phyloP scores from a whole-genome alignment of 2,888 invertebrate species.

The Omphaloscelis lunosa region DNA sequence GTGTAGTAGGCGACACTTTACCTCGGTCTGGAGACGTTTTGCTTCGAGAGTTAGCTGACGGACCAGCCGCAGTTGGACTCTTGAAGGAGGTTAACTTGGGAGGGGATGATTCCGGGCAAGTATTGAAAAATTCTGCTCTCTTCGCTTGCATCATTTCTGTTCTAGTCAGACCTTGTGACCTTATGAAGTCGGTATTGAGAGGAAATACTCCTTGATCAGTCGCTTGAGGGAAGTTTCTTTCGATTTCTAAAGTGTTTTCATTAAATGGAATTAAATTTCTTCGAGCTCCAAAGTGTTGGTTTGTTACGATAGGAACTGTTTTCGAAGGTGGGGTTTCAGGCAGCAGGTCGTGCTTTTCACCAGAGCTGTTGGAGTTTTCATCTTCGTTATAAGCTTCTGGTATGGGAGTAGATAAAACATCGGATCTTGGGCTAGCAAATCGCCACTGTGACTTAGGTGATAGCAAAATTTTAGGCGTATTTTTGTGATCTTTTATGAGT shows the following conservation, averaged over 20 bases:
- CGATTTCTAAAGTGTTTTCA: constrained; percentile 79
- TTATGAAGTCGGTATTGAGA: constrained; percentile 82
- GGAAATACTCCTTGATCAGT: constrained; percentile 87
- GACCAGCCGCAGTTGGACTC: constrained; percentile 74
- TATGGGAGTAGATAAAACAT: constrained; percentile 96
- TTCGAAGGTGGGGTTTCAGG: constrained; percentile 82
- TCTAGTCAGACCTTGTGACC: constrained; percentile 81
- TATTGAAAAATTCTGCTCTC: constrained; percentile 91
- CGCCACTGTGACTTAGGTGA: constrained; percentile 94
- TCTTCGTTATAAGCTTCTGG: constrained; percentile 96
- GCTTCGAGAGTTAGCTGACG: constrained; percentile 71
- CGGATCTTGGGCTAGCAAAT: constrained; percentile 94
- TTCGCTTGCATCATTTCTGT: constrained; percentile 91
- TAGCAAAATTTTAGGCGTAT: constrained; percentile 92
- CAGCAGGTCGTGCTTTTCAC: constrained; percentile 87
- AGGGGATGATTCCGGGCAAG: constrained; percentile 81
- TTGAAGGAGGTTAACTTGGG: constrained; percentile 86
- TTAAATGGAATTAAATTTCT: constrained; percentile 86
- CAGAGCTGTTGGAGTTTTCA: constrained; percentile 92
- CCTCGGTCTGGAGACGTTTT: constrained; percentile 84
- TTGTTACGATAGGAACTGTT: constrained; percentile 87
- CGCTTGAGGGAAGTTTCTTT: constrained; percentile 75
- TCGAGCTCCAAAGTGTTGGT: constrained; percentile 88
- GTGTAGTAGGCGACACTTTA: constrained; percentile 87
- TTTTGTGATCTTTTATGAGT: constrained; percentile 89